Evolutionary conservation across 2,797 vertebrate genomes (phyloP), one percentile per base, ranked within the genome.

Genomic region (Pseudomugil gertrudae): DNA sequence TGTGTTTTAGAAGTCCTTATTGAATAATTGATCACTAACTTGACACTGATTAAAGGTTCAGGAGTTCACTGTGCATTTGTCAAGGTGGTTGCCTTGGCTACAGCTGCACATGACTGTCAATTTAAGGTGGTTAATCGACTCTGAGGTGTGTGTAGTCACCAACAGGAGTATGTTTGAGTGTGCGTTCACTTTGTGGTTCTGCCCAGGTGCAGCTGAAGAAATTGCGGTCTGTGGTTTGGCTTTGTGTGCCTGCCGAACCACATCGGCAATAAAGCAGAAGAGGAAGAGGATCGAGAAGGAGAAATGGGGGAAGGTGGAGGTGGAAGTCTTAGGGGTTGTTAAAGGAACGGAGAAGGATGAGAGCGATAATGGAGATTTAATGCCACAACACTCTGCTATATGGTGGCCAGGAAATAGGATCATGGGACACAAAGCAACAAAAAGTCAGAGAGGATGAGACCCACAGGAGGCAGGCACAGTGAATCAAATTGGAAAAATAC

Each of bases 221-320:
- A 72, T 73, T 61, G 74, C 54, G 23, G 74, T 81, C 66, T 74
- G 71, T 19, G 70, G 72, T 62, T 66, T 52, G 73, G 47, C 48
- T 13, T 51, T 19, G n/a, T 38, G 38, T 52, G 58, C 61, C 32
- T 14, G 29, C 66, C 80, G 67, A 85, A 79, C 76, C 76, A 21
- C 19, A 14, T 24, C 35, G 35, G 14, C 56, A 14, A 15, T 56
- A 63, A 69, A 50, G 29, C 33, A 51, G 24, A 56, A 21, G 36
- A 11, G 45, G 64, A 47, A 45, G 26, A 15, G 0, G 32, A 15
- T 33, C 24, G 45, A 58, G 38, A 15, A 27, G 40, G 56, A 35
- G n/a, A 27, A 35, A 19, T 3, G 11, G 57, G 47, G 54, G 48
- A 47, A 62, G 51, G 67, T 62, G 50, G 61, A 57, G 33, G 72